phyloP scores from a whole-genome alignment of 2,888 invertebrate genomes.

The Tipula vernalis region DNA sequence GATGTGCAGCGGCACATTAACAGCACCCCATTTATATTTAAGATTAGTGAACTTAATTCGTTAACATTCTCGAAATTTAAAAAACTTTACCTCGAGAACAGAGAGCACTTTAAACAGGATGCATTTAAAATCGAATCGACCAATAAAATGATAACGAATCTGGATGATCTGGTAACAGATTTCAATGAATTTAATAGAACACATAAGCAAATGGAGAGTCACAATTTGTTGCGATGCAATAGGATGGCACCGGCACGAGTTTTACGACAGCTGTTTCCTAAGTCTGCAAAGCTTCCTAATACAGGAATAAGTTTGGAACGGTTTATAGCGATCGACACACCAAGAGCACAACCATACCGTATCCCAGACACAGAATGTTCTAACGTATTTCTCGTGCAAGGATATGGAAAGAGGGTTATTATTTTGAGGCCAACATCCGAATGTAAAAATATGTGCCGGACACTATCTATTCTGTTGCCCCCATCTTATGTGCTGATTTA shows the following conservation, averaged over 20 bases:
- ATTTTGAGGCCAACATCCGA: constrained; percentile 63
- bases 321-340: constrained; percentile 61
- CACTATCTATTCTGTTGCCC: constrained; percentile 56
- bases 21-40: constrained; percentile 41
- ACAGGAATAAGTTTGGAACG: constrained; percentile 68
- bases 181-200: constrained; percentile 18
- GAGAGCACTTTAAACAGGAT: constrained; percentile 48
- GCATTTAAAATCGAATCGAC: constrained; percentile 40
- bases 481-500: constrained; percentile 61
- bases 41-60: constrained; percentile 43
- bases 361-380: constrained; percentile 74
- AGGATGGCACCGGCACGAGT: constrained; percentile 60
- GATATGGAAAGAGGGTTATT: constrained; percentile 58
- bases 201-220: constrained; percentile 22
- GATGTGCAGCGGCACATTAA: constrained; percentile 28
- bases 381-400: constrained; percentile 61
- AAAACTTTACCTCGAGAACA: constrained; percentile 30
- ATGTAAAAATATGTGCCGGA: constrained; percentile 57
- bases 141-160: constrained; percentile 28
- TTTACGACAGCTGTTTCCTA: constrained; percentile 56
- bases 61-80: constrained; percentile 22
- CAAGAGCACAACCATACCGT: constrained; percentile 48
- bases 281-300: constrained; percentile 55
- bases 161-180: constrained; percentile 32
- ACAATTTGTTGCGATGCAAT: constrained; percentile 52